Evolutionary conservation across 2,113 vertebrate species (phyloP).

Genomic region (Acanthochromis polyacanthus): DNA sequence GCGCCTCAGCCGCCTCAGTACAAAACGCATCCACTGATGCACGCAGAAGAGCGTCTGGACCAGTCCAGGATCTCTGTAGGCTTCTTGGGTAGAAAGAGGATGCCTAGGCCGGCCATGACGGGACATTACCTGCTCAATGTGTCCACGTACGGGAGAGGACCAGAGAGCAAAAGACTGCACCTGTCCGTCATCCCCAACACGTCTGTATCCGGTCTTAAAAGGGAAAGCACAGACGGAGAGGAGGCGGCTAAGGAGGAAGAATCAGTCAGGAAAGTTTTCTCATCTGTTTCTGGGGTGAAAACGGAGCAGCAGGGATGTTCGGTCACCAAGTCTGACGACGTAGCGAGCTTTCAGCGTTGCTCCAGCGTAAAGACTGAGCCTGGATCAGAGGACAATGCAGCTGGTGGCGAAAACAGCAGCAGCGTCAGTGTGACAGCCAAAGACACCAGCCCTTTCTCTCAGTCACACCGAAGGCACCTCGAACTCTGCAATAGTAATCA

Average conservation of each 20-base stretch:
- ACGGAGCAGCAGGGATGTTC: slow-evolving; percentile 81
- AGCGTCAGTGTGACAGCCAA: slow-evolving; percentile 81
- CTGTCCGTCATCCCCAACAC: slow-evolving; percentile 75
- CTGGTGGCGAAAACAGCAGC: slow-evolving; percentile 50
- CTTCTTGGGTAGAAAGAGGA: slow-evolving; percentile 88
- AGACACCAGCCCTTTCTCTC: slow-evolving; percentile 85
- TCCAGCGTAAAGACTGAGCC: slow-evolving; percentile 79
- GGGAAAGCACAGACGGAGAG: slow-evolving; percentile 78
- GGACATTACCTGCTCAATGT: slow-evolving; percentile 98
- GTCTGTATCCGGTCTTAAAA: slow-evolving; percentile 72
- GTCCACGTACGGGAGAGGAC: slow-evolving; percentile 94
- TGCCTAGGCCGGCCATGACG: slow-evolving; percentile 93
- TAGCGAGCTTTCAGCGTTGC: slow-evolving; percentile 29
- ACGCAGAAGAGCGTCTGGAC: slow-evolving; percentile 75
- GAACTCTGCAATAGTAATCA: slow-evolving; percentile 80
- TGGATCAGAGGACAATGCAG: slow-evolving; percentile 67
- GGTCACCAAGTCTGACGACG: slow-evolving; percentile 38
- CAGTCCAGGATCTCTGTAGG: slow-evolving; percentile 88
- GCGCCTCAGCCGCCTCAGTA: slow-evolving; percentile 81
- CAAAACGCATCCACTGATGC: slow-evolving; percentile 77
- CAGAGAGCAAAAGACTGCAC: slow-evolving; percentile 88
- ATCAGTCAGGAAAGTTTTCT: slow-evolving; percentile 46
- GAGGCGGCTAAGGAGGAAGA: slow-evolving; percentile 56
- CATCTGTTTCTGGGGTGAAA: slow-evolving; percentile 53
- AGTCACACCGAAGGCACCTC: slow-evolving; percentile 84